A percentile compares a stretch with the other conserved stretches of the same genome.
Conservation (phyloP, 2,888 invertebrate genomes). For the Synergus laeviventris region DNA sequence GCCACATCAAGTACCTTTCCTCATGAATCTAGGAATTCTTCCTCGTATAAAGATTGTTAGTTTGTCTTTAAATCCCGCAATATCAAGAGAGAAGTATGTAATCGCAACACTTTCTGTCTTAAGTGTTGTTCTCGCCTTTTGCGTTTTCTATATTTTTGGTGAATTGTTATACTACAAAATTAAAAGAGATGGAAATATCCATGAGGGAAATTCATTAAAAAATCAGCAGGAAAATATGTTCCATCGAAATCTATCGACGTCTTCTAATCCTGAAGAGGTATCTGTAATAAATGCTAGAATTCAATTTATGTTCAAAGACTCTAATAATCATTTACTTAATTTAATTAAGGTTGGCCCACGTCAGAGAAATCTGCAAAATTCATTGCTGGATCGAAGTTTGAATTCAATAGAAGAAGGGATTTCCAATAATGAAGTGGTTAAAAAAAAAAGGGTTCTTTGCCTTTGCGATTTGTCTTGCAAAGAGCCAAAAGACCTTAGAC, state of each 20-base stretch:
- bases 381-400: constrained; percentile 77
- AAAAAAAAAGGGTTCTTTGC: constrained; percentile 77
- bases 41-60: constrained; percentile 75
- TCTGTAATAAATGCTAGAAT: too few species aligned
- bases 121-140: constrained; percentile 79
- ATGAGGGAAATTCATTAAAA: constrained; percentile 32
- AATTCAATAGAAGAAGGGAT: constrained; percentile 79
- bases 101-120: constrained; percentile 79
- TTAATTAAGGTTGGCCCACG: too few species aligned
- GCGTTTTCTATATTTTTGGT: constrained; percentile 75
- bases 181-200: constrained; percentile 51
- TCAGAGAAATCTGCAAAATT: constrained; percentile 67
- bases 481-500: constrained; percentile 79
- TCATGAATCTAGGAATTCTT: constrained; percentile 32
- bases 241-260: constrained; percentile 54
- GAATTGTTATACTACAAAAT: constrained; percentile 53
- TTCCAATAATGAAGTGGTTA: background rate
- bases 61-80: constrained; percentile 79
- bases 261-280: constrained; percentile 46
- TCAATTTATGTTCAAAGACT: too few species aligned
- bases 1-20: background rate
- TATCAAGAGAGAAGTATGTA: constrained; percentile 82
- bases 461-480: constrained; percentile 83
- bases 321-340: too few species aligned
- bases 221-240: constrained; percentile 41